These are phyloP conservation scores for Aleadryas rufinucha DNA, from an alignment of 2,113 vertebrate species.

Conservation along the genomic window DNA sequence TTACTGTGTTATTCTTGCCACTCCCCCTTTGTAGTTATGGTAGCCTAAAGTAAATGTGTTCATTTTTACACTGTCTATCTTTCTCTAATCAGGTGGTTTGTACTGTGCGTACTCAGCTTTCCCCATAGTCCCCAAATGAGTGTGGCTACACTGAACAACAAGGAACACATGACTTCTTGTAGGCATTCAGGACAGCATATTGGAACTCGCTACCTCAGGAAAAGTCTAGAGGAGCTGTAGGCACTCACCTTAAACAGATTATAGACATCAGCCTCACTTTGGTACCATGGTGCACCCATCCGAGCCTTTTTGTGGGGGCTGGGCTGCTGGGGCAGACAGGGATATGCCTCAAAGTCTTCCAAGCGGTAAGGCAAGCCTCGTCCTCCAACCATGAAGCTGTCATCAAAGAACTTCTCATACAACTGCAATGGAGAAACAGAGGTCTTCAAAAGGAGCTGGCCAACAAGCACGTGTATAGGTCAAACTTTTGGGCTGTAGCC, in stretches of 20 bases:
- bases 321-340: neutral
- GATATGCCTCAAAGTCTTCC: conserved; percentile 64
- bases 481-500: neutral
- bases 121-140: neutral
- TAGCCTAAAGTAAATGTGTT: neutral
- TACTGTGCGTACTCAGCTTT: neutral
- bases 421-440: neutral
- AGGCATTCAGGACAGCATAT: neutral
- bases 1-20: neutral
- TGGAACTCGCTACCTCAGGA: neutral
- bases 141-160: neutral
- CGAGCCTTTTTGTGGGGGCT: neutral
- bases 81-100: neutral
- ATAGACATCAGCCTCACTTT: conserved; percentile 58
- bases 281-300: conserved; percentile 41
- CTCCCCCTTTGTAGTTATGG: neutral
- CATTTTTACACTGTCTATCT: neutral
- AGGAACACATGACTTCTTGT: neutral
- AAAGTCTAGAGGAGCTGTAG: neutral
- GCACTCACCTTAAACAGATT: conserved; percentile 54
- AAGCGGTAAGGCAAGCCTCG: conserved; percentile 46
- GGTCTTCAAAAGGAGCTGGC: neutral
- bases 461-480: neutral
- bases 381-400: neutral
- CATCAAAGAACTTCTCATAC: accelerated